Base-by-base conservation (phyloP, 1,140 invertebrate genomes). In the Hyphantria cunea region DNA sequence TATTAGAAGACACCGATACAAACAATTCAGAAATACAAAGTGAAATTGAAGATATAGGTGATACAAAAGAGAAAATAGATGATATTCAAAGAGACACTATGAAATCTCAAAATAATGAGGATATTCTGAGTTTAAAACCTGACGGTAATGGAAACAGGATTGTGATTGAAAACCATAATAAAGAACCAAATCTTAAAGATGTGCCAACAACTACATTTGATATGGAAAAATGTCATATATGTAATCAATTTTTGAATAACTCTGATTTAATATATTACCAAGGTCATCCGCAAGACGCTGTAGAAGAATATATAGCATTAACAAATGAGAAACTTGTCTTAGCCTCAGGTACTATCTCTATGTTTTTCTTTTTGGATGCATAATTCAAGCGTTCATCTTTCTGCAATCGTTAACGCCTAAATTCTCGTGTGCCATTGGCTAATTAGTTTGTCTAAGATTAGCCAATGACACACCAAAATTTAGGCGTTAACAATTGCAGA, bases 291-390 rank as follows among this genome's bases (percentile, higher is more conserved):
- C 93, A 94, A 71, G 91, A 95, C 86, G 93, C 95, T 41, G 86
- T 94, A 25, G 95, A 96, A 74, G 96, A 97, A 87, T 95, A 93
- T 80, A 92, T 96, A 63, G 95, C 95, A 37, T 91, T 97, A 47
- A 96, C 94, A 39, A 93, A 96, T 93, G 93, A 95, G 53, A 95
- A 93, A 81, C 84, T 97, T 58, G 93, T 94, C 33, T 84, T 97
- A 39, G 95, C 95, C 77, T 92, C 96, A 69, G 96, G 84, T 90
- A 54, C 32, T 50, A n/a, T 17, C 17, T 25, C 5, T 25, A 25
- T 54, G 6, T 3, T 34, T 13, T 39, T 39, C 2, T 39, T 39
- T 0, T 39, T 39, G 37, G 2, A 3, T 25, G 17, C 17, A 3
- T 25, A 5, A 25, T 25, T 25, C n/a, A n/a, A n/a, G n/a, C n/a